A percentile compares a stretch with the other conserved stretches of the same genome.
Conservation (phyloP, 2,797 vertebrate species). For the Okamejei kenojei region DNA sequence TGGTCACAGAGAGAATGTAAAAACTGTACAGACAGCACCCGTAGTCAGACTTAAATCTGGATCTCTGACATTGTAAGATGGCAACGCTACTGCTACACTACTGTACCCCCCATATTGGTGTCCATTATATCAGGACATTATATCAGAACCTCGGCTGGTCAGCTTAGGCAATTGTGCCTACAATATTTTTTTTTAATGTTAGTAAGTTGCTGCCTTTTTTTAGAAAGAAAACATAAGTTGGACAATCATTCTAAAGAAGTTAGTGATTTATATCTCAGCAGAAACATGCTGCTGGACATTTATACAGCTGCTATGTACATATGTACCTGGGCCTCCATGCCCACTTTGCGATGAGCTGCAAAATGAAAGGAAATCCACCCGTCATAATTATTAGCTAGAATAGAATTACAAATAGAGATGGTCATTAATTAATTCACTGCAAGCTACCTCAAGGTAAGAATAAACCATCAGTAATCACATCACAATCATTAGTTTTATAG, state of each 20-base stretch:
- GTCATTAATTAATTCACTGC: background rate
- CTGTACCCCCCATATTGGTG: no score
- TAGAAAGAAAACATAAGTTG: background rate
- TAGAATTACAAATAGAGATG: background rate
- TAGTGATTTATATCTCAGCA: background rate
- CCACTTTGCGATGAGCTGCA: background rate
- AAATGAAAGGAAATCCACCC: background rate
- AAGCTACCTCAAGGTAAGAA: background rate
- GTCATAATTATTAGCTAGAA: background rate
- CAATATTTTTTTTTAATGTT: no score
- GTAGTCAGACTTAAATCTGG: no score
- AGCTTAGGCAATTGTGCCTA: background rate
- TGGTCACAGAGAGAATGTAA: no score
- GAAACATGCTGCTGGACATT: background rate
- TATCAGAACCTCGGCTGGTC: no score
- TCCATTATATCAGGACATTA: no score
- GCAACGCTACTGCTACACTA: no score
- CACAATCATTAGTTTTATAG: background rate
- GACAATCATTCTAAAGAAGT: background rate
- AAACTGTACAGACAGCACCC: no score
- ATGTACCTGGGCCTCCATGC: background rate
- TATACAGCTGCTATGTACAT: background rate
- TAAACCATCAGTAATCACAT: background rate
- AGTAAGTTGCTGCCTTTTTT: background rate
- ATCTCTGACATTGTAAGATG: no score